Conservation (phyloP, 2,888 invertebrate species). For the Drosophila algonquin region DNA sequence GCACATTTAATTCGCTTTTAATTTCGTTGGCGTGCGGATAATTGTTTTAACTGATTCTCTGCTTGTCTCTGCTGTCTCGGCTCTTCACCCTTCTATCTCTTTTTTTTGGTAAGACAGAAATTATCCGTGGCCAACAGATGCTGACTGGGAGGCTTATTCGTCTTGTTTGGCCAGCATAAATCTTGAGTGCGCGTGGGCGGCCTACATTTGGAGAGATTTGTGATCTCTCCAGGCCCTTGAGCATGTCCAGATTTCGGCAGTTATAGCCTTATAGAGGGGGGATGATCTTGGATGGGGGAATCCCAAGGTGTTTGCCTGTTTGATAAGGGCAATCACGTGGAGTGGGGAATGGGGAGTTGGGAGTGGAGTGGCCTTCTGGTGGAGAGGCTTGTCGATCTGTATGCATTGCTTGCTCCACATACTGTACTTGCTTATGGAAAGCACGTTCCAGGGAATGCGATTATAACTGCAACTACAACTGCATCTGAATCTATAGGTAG, state of each 20-base stretch:
- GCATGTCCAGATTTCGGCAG: constrained; percentile 37
- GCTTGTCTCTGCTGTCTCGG: constrained; percentile 6
- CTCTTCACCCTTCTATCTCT: constrained; percentile 3
- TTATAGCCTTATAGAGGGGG: constrained; percentile 26
- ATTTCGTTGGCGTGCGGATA: constrained; percentile 57
- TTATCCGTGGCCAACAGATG: neutral
- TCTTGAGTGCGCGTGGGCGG: constrained; percentile 35
- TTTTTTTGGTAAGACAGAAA: neutral
- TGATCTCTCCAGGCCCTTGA: constrained; percentile 14
- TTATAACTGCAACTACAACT: constrained; percentile 1
- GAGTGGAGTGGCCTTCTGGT: neutral
- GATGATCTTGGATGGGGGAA: neutral
- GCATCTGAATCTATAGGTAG: constrained; percentile 18
- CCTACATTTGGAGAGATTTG: constrained; percentile 31
- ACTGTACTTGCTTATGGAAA: constrained; percentile 49
- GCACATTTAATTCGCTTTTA: constrained; percentile 47
- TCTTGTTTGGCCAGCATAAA: constrained; percentile 32
- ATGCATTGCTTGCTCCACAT: constrained; percentile 46
- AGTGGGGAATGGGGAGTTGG: neutral
- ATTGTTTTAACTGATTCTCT: constrained; percentile 44
- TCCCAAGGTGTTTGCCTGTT: constrained; percentile 23
- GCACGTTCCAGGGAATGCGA: constrained; percentile 47
- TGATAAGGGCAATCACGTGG: constrained; percentile 40
- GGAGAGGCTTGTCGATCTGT: constrained; percentile 45
- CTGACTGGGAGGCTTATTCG: neutral